phyloP scores from a whole-genome alignment of 2,888 invertebrate species.

The Aquatica leii region DNA sequence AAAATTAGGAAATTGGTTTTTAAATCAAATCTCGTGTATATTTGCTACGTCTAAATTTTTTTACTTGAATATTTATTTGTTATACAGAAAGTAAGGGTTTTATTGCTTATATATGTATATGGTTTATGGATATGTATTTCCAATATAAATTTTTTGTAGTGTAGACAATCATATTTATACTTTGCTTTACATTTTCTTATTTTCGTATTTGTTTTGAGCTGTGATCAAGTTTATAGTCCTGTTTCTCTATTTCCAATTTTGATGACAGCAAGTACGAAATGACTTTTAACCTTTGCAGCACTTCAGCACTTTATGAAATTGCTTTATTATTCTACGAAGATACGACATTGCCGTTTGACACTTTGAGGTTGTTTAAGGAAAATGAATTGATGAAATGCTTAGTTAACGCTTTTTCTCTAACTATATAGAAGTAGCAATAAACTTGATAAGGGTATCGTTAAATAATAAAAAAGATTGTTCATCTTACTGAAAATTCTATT shows the following conservation, averaged over 20 bases:
- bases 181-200: background rate
- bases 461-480: slow-evolving; percentile 5
- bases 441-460: slow-evolving; percentile 10
- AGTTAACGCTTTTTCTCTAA: background rate
- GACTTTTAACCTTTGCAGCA: slow-evolving; percentile 42
- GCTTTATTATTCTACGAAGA: slow-evolving; percentile 42
- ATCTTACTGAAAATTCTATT: no score
- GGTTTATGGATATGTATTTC: no score
- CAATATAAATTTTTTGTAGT: no score
- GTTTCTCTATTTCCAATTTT: slow-evolving; percentile 28
- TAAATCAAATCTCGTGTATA: no score
- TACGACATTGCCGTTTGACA: slow-evolving; percentile 30
- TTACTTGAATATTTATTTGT: no score
- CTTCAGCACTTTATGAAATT: slow-evolving; percentile 44
- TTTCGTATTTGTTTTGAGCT: slow-evolving; percentile 18
- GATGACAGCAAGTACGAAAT: slow-evolving; percentile 40
- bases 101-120: no score
- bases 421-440: slow-evolving; percentile 10
- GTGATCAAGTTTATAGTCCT: slow-evolving; percentile 32
- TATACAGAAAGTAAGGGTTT: no score
- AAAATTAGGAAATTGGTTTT: no score
- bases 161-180: no score
- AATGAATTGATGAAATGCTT: slow-evolving; percentile 22
- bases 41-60: no score
- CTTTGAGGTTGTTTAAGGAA: slow-evolving; percentile 24